These are phyloP conservation scores for Magallana angulata DNA, from an alignment of 1,140 invertebrate genomes.

Conservation along the genomic window DNA sequence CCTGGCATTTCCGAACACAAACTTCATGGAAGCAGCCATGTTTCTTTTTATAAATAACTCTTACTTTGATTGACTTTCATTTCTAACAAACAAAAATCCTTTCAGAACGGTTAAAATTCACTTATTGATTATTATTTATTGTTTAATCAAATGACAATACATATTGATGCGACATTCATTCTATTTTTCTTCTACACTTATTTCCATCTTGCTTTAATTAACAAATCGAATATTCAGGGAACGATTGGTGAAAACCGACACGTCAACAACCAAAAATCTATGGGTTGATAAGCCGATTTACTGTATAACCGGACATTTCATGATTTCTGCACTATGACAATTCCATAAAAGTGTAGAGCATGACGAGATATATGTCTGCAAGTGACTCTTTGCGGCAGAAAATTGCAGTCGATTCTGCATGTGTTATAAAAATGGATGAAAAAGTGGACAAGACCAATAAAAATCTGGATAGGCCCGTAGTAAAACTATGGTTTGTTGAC, in stretches of 20 bases:
- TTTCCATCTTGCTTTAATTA: background rate
- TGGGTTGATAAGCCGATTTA: background rate
- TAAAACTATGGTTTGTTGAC: conserved; percentile 86
- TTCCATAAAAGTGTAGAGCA: no score
- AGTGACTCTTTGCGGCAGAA: background rate
- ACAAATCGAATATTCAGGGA: background rate
- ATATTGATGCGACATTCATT: no score
- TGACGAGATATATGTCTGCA: background rate
- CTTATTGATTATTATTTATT: no score
- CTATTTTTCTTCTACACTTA: background rate
- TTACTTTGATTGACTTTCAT: background rate
- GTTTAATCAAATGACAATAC: no score
- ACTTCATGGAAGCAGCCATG: conserved; percentile 68
- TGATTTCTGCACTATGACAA: background rate
- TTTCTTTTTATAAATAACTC: conserved; percentile 51
- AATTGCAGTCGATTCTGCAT: background rate
- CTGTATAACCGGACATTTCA: background rate
- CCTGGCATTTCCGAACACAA: conserved; percentile 69
- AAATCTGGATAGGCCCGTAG: conserved; percentile 54
- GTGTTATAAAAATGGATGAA: conserved; percentile 12
- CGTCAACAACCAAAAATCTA: conserved; percentile 9
- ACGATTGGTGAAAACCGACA: conserved; percentile 5
- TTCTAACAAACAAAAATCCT: no score
- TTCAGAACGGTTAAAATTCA: no score
- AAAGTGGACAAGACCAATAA: background rate